Evolutionary conservation across 2,888 invertebrate species (phyloP).

Genomic region (Tuta absoluta): DNA sequence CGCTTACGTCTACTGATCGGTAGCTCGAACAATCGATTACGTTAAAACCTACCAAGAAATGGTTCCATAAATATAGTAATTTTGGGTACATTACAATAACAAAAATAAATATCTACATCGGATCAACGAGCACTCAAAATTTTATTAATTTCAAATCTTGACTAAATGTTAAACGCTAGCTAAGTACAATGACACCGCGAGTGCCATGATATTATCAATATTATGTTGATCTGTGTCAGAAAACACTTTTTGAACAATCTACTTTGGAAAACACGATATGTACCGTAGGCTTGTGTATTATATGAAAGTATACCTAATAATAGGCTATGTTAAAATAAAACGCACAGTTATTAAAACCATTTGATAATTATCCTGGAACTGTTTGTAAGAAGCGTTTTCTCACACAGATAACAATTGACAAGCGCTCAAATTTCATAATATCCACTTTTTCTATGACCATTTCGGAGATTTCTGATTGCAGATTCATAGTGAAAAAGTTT

Average conservation of each 20-base stretch:
- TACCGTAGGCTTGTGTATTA: not conserved
- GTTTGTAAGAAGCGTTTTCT: not conserved
- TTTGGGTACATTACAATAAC: conserved; percentile 77
- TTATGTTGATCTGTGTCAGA: not conserved
- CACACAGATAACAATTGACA: conserved; percentile 1
- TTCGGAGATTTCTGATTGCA: no score
- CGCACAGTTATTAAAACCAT: not conserved
- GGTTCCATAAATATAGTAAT: conserved; percentile 72
- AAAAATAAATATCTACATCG: conserved; percentile 81
- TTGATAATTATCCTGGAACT: not conserved
- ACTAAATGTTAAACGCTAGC: conserved; percentile 73
- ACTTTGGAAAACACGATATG: not conserved
- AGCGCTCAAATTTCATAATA: no score
- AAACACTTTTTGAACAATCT: conserved; percentile 9
- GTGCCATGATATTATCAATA: conserved; percentile 42
- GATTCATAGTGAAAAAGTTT: no score
- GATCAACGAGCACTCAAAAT: conserved; percentile 74
- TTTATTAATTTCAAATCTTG: conserved; percentile 70
- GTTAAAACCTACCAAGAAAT: conserved; percentile 55
- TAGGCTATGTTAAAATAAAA: not conserved
- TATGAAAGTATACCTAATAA: no score
- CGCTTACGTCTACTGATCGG: conserved; percentile 43
- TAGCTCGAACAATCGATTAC: conserved; percentile 45
- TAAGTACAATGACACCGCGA: conserved; percentile 72
- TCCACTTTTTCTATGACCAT: no score